These are phyloP conservation scores for Pungitius pungitius DNA, from an alignment of 2,113 vertebrate genomes.

Conservation along the genomic window DNA sequence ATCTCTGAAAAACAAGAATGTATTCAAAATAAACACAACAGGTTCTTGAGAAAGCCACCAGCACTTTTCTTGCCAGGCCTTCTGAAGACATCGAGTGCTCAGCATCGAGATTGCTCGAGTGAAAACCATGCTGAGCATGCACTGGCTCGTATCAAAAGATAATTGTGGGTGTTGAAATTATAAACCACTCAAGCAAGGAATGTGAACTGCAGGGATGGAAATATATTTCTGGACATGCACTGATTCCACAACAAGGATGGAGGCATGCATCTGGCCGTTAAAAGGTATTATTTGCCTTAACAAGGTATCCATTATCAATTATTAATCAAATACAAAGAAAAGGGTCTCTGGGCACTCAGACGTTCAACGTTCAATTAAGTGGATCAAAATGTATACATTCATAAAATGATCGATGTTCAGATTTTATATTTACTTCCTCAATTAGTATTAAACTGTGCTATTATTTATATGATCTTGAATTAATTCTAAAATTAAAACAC, in stretches of 20 bases:
- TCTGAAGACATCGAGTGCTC: slow-evolving; percentile 24
- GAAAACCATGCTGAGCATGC: slow-evolving; percentile 54
- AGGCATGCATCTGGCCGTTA: slow-evolving; percentile 10
- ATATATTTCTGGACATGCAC: slow-evolving; percentile 28
- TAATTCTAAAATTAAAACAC: not conserved
- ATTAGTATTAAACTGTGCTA: not conserved
- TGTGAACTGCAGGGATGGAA: slow-evolving; percentile 41
- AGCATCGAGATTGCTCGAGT: slow-evolving; percentile 41
- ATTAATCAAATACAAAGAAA: slow-evolving; percentile 2
- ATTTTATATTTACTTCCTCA: not conserved
- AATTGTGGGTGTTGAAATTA: slow-evolving; percentile 57
- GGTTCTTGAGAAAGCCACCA: slow-evolving; percentile 7
- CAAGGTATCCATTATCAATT: slow-evolving; percentile 1
- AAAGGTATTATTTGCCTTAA: slow-evolving; percentile 20
- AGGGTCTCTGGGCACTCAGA: not conserved
- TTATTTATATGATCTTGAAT: not conserved
- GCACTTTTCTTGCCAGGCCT: slow-evolving; percentile 17
- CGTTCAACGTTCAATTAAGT: not conserved
- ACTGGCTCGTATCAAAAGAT: slow-evolving; percentile 64
- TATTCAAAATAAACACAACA: not conserved
- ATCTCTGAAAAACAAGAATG: slow-evolving; percentile 13
- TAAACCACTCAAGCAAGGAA: slow-evolving; percentile 58
- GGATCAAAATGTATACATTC: not conserved
- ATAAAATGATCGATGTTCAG: not conserved
- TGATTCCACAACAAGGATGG: slow-evolving; percentile 7